Evolutionary conservation across 2,888 invertebrate genomes (phyloP).

Genomic region (Julus scanicus): DNA sequence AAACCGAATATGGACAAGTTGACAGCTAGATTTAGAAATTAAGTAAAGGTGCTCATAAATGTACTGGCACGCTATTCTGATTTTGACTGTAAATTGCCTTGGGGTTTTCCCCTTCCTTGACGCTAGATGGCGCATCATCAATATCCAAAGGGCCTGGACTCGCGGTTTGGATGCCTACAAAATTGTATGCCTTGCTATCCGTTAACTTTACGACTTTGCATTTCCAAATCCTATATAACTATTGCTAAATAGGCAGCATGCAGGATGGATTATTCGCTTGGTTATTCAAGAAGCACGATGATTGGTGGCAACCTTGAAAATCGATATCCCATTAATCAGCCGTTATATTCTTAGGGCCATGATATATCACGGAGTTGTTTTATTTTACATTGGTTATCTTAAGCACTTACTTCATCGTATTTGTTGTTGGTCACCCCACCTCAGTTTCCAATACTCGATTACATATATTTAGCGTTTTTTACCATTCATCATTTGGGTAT

Average conservation of each 20-base stretch:
- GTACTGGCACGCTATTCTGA: no score
- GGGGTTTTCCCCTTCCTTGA: no score
- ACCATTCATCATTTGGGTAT: background rate
- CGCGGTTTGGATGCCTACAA: no score
- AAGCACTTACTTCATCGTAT: background rate
- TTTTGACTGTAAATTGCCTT: no score
- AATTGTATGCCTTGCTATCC: background rate
- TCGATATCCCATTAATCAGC: background rate
- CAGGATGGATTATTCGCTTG: background rate
- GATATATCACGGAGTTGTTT: background rate
- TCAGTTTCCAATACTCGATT: background rate
- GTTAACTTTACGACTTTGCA: background rate
- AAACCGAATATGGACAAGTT: no score
- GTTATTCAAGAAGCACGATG: background rate
- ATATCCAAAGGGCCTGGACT: no score
- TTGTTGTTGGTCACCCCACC: background rate
- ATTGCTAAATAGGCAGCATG: background rate
- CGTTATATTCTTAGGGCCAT: background rate
- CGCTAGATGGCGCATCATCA: no score
- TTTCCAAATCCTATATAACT: no score
- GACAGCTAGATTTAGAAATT: no score
- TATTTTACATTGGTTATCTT: background rate
- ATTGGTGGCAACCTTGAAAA: background rate
- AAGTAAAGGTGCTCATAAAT: no score
- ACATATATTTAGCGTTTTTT: background rate